Base-by-base conservation (phyloP, 2,797 vertebrate species). In the Aphelocoma californica region DNA sequence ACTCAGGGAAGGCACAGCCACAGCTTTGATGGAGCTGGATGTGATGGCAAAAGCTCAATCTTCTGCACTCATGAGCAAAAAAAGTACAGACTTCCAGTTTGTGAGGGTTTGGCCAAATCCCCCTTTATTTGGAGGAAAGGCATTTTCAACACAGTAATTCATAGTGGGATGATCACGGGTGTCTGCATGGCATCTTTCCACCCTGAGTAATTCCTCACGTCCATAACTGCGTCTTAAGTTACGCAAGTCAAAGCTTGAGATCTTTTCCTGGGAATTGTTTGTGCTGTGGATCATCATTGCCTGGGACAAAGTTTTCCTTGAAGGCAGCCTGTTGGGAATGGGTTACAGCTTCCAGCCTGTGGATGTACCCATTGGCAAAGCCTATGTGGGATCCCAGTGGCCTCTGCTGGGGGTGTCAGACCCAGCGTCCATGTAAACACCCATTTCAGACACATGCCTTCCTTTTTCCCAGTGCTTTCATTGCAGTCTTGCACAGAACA, bases 371-470 rank as follows among this genome's bases (percentile, higher is more conserved):
- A 6, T 8, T 19, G 60, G 47, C 26, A 20, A 42, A 72, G 58
- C 3, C 2, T 34, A 0, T 2, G 0, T 57, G 31, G 64, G 38
- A 32, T 32, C 64, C 80, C 3, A 16, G 69, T 36, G 48, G 61
- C 19, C 8, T 53, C 42, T 51, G 65, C 48, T 53, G 60, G 54
- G 9, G 18, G 3, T 36, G 42, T 48, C 65, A 77, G 38, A 20
- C 24, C 23, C 60, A 20, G 51, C 0, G 0, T 72, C 1, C 1
- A 2, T 9, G 14, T 20, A 5, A 62, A 72, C 17, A 6, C n/a
- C 50, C 15, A 1, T n/a, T 90, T 74, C 40, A 54, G 44, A 32
- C 45, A 1, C 0, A 2, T 29, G 40, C 61, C 65, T 61, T 50
- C 44, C n/a, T 50, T 74, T 21, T 18, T 6, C 40, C 57, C 21